Percentiles rank a stretch among this genome's conserved stretches.
Conservation (phyloP, 1,140 invertebrate species). For the Nasonia vitripennis region DNA sequence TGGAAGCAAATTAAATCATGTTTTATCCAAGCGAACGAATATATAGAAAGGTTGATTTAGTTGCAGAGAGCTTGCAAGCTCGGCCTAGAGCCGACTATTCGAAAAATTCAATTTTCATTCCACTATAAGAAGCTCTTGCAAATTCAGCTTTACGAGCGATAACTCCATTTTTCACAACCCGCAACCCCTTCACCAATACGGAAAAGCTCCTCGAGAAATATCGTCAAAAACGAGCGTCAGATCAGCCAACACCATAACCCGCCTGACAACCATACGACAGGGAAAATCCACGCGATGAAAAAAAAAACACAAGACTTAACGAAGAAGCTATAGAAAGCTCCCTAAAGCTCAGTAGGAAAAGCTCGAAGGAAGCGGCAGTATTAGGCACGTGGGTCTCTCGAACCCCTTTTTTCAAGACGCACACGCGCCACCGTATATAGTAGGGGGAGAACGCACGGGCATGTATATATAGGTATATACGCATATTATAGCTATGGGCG, state of each 20-base stretch:
- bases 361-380: not conserved
- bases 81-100: too few relatives aligned
- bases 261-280: not conserved
- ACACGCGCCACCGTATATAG: not conserved
- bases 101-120: too few relatives aligned
- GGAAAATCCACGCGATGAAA: not conserved
- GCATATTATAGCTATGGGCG: not conserved
- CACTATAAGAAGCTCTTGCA: too few relatives aligned
- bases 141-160: too few relatives aligned
- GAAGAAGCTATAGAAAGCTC: not conserved
- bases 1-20: too few relatives aligned
- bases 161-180: too few relatives aligned
- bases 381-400: not conserved
- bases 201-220: not conserved
- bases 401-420: slow-evolving; percentile 44
- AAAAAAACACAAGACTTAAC: not conserved
- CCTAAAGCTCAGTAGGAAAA: slow-evolving; percentile 10
- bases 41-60: too few relatives aligned
- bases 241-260: not conserved
- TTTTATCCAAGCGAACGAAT: too few relatives aligned
- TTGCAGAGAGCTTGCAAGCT: too few relatives aligned
- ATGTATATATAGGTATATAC: not conserved
- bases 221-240: not conserved
- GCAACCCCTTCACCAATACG: too few relatives aligned
- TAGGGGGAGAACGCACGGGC: not conserved